Conservation (phyloP, 2,888 invertebrate genomes). For the Caenorhabditis doughertyi region DNA sequence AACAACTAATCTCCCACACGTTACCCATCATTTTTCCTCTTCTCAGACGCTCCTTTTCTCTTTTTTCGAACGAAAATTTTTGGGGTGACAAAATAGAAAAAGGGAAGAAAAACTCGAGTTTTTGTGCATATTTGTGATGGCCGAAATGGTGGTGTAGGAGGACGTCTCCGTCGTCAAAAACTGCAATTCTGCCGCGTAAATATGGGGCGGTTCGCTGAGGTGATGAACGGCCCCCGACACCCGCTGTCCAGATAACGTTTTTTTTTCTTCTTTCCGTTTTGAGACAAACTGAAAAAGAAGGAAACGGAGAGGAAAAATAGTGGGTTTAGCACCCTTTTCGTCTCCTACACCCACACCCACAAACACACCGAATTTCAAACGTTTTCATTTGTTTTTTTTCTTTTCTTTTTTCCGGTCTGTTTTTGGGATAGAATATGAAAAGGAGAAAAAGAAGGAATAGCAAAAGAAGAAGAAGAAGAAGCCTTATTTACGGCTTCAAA, state of each 20-base stretch:
- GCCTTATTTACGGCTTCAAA: conserved; percentile 5
- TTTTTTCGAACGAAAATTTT: conserved; percentile 39
- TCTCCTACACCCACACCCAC: conserved; percentile 18
- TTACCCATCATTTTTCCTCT: conserved; percentile 5
- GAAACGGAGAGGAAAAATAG: conserved; percentile 47
- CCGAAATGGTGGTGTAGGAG: conserved; percentile 18
- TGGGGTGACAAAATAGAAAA: conserved; percentile 39
- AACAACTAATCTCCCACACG: conserved; percentile 32
- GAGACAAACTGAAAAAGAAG: conserved; percentile 11
- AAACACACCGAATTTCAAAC: conserved; percentile 49
- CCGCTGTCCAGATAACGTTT: conserved; percentile 56
- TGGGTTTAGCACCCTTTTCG: conserved; percentile 52
- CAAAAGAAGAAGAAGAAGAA: conserved; percentile 2
- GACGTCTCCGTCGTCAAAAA: conserved; percentile 40
- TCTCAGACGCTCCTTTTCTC: conserved; percentile 13
- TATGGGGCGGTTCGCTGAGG: conserved; percentile 53
- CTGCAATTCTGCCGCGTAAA: conserved; percentile 57
- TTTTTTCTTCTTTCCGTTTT: no score
- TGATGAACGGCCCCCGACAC: conserved; percentile 52
- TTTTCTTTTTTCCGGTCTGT: conserved; percentile 25
- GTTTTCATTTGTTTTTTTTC: conserved; percentile 34
- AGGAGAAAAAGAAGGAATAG: not conserved
- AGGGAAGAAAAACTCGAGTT: conserved; percentile 36
- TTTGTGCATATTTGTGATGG: conserved; percentile 42
- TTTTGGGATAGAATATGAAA: conserved; percentile 13